A percentile compares a stretch with the other conserved stretches of the same genome.
These are phyloP conservation scores for Drosophila ironensis DNA, from an alignment of 1,140 invertebrate genomes.

Conservation along the genomic window DNA sequence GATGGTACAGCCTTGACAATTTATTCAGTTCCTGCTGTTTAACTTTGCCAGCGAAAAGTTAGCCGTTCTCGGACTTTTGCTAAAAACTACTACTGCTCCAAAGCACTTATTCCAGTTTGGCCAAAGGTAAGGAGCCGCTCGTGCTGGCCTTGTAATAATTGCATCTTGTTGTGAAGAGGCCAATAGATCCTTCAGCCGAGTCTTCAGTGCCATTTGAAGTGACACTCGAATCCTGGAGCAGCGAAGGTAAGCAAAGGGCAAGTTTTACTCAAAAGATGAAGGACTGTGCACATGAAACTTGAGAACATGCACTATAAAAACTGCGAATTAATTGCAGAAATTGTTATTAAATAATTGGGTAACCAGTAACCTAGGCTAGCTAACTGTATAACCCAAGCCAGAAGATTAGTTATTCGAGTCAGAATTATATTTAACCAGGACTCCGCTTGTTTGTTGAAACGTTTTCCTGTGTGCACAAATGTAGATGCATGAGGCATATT, in stretches of 20 bases:
- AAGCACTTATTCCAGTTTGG: conserved; percentile 43
- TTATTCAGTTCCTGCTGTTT: conserved; percentile 43
- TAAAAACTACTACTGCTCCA: conserved; percentile 28
- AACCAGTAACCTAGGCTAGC: too few relatives aligned
- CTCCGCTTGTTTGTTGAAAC: not conserved
- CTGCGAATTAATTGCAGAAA: not conserved
- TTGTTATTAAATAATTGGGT: too few relatives aligned
- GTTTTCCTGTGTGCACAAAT: not conserved
- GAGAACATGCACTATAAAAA: conserved; percentile 4
- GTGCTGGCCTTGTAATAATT: conserved; percentile 30
- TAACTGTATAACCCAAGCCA: too few relatives aligned
- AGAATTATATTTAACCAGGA: not conserved
- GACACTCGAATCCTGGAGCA: conserved; percentile 7
- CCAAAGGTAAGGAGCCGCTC: conserved; percentile 17
- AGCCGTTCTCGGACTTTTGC: conserved; percentile 27
- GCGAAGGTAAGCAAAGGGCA: conserved; percentile 3
- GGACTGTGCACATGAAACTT: conserved; percentile 18
- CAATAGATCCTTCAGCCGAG: conserved; percentile 17
- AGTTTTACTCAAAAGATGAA: conserved; percentile 12
- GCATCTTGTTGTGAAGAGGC: conserved; percentile 35
- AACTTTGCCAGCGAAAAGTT: conserved; percentile 44
- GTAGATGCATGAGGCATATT: conserved; percentile 20
- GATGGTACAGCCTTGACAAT: conserved; percentile 35
- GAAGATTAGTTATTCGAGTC: too few relatives aligned
- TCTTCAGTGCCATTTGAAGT: conserved; percentile 24